Conservation (phyloP, 2,797 vertebrate species). For the Apodemus agrarius region DNA sequence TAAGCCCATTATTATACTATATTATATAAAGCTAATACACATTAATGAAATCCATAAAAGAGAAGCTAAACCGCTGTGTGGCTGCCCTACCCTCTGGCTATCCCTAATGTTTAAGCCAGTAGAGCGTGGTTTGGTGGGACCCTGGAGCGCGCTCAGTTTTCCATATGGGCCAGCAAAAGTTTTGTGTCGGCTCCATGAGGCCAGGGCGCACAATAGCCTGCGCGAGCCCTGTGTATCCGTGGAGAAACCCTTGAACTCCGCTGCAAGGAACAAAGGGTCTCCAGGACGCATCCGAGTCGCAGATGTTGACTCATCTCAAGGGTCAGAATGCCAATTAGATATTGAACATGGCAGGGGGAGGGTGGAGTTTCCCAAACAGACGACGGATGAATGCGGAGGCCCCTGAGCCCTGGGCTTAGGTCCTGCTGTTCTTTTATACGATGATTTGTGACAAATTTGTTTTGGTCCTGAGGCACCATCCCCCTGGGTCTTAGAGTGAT, state of each 20-base stretch:
- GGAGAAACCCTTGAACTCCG: conserved; percentile 88
- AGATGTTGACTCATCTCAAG: conserved; percentile 96
- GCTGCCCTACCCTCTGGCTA: not conserved
- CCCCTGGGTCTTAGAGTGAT: conserved; percentile 87
- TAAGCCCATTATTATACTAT: not conserved
- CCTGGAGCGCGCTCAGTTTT: conserved; percentile 65
- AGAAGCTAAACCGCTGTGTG: too few species aligned
- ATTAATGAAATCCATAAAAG: not conserved
- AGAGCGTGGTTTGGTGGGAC: conserved; percentile 59
- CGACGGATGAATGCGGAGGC: conserved; percentile 92
- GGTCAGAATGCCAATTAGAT: conserved; percentile 96
- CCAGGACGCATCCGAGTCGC: conserved; percentile 91
- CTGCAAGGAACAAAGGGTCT: conserved; percentile 88
- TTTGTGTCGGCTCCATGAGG: conserved; percentile 72
- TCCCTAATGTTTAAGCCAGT: conserved; percentile 66
- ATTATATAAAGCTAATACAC: not conserved
- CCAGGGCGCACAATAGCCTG: conserved; percentile 83
- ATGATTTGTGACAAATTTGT: conserved; percentile 99
- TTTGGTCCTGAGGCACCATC: conserved; percentile 95
- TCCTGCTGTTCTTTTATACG: conserved; percentile 97
- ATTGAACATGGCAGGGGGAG: conserved; percentile 96
- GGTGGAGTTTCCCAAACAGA: conserved; percentile 91
- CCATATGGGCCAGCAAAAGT: conserved; percentile 75
- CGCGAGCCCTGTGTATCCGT: conserved; percentile 79
- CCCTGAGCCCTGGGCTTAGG: conserved; percentile 91